Base-by-base conservation (phyloP, 1,140 invertebrate species). In the Euglossa dilemma region DNA sequence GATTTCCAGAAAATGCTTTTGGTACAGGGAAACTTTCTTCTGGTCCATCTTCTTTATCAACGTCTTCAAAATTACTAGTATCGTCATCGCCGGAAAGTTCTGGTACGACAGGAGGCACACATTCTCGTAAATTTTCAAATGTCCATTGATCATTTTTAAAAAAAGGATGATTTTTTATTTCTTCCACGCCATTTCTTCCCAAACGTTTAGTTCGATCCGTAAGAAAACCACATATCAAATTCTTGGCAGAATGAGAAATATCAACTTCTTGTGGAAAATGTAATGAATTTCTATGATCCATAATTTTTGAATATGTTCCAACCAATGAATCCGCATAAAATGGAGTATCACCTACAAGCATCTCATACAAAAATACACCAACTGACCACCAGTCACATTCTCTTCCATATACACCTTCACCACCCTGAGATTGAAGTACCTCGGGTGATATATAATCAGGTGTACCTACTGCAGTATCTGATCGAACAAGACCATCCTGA, bases 331-430 rank as follows among this genome's bases (percentile, higher is more conserved):
- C 99, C 4, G 99, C 99, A 95, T 99, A 99, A 94, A 99, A 99
- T 7, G 99, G 99, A 8, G 99, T 99, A 93, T 99, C 99, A n/a
- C 99, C 98, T 81, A 99, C 97, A 12, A 99, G 95, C 98, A 99
- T 99, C 95, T 99, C 99, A 94, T 99, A 99, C 0, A 99, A 95
- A 94, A 99, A 99, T 72, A 99, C 99, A 61, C 99, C 99, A 23
- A 99, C 99, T 23, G 98, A 99, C 99, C 99, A 99, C 98, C 98
- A 99, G 95, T 99, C 99, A 94, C 99, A 99, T 94, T 99, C 99
- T 57, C 98, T 95, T 0, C 99, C 99, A 93, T 98, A 98, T 52
- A 98, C 97, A 69, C 98, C 98, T 92, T 99, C 98, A n/a, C 98
- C 97, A 91, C 98, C 98, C 94, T 99, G 99, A 11, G 98, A 99